A percentile compares a stretch with the other conserved stretches of the same genome.
Conservation (phyloP, 2,888 invertebrate genomes). For the Eupithecia abbreviata region DNA sequence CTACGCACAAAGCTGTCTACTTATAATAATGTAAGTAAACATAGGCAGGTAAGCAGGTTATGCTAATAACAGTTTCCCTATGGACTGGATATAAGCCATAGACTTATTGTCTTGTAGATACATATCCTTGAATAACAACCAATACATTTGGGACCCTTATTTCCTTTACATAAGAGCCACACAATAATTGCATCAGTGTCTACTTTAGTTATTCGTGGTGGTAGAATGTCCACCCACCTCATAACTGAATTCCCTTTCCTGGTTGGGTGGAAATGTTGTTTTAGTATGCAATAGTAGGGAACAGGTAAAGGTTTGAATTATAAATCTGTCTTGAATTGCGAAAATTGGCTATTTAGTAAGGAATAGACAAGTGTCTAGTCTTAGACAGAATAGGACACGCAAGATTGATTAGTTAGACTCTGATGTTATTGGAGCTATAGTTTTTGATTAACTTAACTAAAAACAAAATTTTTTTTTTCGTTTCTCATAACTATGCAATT, state of each 20-base stretch:
- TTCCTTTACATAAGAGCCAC: constrained; percentile 21
- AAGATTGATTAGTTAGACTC: not conserved
- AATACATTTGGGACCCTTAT: constrained; percentile 15
- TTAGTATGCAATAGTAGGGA: constrained; percentile 25
- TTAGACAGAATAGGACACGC: not conserved
- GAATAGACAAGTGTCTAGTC: not conserved
- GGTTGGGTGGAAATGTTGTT: constrained; percentile 24
- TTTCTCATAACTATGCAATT: no score
- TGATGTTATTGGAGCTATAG: not conserved
- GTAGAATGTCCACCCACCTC: constrained; percentile 44
- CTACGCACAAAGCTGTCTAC: not conserved
- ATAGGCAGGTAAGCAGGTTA: not conserved
- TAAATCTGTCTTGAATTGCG: constrained; percentile 11
- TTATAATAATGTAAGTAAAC: not conserved
- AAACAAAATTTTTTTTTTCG: not conserved
- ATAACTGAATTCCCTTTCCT: constrained; percentile 37
- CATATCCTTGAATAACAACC: constrained; percentile 3
- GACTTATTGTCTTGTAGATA: constrained; percentile 31
- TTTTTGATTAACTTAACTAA: not conserved
- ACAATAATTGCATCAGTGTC: constrained; percentile 20
- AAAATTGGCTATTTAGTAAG: not conserved
- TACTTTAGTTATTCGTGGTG: constrained; percentile 24
- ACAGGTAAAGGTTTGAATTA: constrained; percentile 16
- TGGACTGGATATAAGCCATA: constrained; percentile 25
- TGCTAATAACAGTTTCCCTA: constrained; percentile 6